These are phyloP conservation scores for Mya arenaria DNA, from an alignment of 1,140 invertebrate species.

Conservation along the genomic window DNA sequence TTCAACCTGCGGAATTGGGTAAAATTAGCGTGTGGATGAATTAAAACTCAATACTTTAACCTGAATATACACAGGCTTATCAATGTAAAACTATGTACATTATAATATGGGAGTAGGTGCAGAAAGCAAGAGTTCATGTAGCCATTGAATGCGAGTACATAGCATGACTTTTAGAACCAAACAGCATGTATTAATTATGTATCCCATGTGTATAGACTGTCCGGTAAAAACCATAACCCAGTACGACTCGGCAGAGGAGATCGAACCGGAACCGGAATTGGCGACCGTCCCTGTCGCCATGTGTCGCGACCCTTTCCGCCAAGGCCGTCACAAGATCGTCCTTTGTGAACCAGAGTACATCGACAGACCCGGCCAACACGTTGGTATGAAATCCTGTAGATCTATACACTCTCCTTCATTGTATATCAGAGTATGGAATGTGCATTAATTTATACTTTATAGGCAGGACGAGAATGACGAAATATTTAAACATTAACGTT, in stretches of 20 bases:
- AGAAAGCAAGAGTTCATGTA: not conserved
- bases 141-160: not conserved
- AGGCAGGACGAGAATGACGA: no score
- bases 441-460: no score
- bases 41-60: no score
- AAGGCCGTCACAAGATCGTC: conserved; percentile 18
- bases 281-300: not conserved
- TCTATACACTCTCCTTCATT: no score
- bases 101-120: not conserved
- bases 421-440: no score
- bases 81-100: not conserved
- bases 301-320: conserved; percentile 22
- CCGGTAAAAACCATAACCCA: not conserved
- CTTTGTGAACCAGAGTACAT: conserved; percentile 21
- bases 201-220: not conserved
- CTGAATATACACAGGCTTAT: not conserved
- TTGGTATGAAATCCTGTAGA: no score
- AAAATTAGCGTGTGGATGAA: no score
- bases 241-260: not conserved
- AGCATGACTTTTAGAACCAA: not conserved
- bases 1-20: no score
- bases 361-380: not conserved
- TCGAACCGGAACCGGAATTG: not conserved
- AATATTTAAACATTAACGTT: no score
- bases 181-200: not conserved